Evolutionary conservation across 2,888 invertebrate genomes (phyloP).

Genomic region (Volucella bombylans): DNA sequence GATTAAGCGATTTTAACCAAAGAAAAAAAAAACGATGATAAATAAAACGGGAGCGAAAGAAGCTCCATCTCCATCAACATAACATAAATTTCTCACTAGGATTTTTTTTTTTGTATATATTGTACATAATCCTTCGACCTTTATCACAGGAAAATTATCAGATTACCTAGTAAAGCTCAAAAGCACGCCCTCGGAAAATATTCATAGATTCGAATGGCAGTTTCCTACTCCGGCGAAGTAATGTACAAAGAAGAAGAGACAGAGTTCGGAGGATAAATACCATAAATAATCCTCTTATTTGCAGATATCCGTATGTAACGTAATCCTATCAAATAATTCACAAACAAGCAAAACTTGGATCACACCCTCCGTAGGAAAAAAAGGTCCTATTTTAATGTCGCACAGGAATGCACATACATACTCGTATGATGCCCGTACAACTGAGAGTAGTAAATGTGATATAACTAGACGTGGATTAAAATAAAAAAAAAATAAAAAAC

Average conservation of each 20-base stretch:
- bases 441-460: not conserved
- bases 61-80: constrained; percentile 15
- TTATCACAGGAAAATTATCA: constrained; percentile 20
- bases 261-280: not conserved
- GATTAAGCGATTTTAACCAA: not conserved
- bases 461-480: not conserved
- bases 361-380: not conserved
- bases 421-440: not conserved
- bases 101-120: not conserved
- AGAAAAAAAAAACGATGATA: not conserved
- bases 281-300: constrained; percentile 29
- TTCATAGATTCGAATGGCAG: too few species aligned
- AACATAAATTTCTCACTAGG: constrained; percentile 27
- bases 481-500: not conserved
- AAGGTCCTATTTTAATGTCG: not conserved
- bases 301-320: not conserved
- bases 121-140: constrained; percentile 22
- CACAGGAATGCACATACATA: not conserved
- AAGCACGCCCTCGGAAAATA: not conserved
- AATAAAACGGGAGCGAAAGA: too few species aligned
- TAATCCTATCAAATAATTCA: not conserved
- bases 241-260: too few species aligned
- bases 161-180: constrained; percentile 28
- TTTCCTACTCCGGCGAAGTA: too few species aligned
- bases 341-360: constrained; percentile 5